Base-by-base conservation (phyloP, 30 jellyfish, hydroid and myxozoan genomes). In the Chrysaora quinquecirrha region DNA sequence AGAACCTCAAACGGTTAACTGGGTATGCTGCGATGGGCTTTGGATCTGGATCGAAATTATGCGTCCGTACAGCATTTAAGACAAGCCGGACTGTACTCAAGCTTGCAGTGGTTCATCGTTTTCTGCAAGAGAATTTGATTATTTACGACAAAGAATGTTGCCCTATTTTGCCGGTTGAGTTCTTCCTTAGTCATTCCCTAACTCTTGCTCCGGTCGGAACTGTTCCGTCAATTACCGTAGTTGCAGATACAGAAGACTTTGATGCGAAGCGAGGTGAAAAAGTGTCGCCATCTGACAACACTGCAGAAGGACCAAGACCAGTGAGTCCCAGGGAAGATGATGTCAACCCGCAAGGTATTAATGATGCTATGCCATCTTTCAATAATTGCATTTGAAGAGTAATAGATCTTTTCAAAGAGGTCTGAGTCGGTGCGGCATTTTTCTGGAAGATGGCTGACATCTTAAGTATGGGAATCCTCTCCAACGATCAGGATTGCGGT, bases 111-210 rank as follows among this genome's bases (percentile, higher is more conserved):
- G 66, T 82, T 35, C 88, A 76, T 32, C 34, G 52, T 30, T 90
- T 54, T 52, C 52, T 90, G 43, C 62, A 31, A 22, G 89, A 82
- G 28, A 58, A 84, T 28, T 60, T 90, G 54, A 33, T 64, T 27
- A 66, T 76, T 20, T 90, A 75, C 78, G 93, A 83, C 21, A 78
- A 66, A 31, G 97, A 90, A 63, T 90, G 97, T 82, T 82, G 95
- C 48, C 95, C 97, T 1, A 75, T 81, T 18, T 58, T 90, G 60
- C 97, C 97, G 3, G 73, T 78, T 32, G 95, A 90, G 28, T 67
- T 69, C 23, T 58, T 87, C 56, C 19, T 75, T 69, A 32, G 63
- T 34, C 82, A 52, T 14, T 23, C 71, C n/a, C 30, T 67, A 30
- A 47, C 28, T 22, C 33, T 32, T 49, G 1, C 86, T 21, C 21